Conservation (phyloP, 2,113 vertebrate species). For the Leptobrachium leishanense region DNA sequence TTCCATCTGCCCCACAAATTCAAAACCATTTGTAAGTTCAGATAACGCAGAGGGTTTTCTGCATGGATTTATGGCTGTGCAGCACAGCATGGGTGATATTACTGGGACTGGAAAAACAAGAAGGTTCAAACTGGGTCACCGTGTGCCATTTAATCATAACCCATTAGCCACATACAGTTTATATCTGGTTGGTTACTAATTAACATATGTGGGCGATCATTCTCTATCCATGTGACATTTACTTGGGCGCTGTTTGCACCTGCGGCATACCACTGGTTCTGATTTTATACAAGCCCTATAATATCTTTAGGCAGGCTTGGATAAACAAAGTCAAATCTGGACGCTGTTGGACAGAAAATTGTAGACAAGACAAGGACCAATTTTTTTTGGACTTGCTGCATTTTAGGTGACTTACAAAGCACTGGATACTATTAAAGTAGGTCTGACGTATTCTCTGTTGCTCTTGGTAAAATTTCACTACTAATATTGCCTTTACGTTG, state of each 20-base stretch:
- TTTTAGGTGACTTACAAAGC: too few species aligned
- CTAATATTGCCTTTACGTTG: too few species aligned
- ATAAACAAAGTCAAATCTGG: too few species aligned
- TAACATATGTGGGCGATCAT: background rate
- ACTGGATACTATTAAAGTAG: too few species aligned
- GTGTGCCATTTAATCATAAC: background rate
- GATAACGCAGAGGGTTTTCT: background rate
- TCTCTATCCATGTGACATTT: background rate
- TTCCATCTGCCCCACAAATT: background rate
- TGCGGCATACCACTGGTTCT: too few species aligned
- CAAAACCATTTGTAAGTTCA: background rate
- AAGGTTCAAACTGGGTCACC: background rate
- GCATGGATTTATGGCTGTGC: background rate
- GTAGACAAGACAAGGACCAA: too few species aligned
- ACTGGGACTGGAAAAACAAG: background rate
- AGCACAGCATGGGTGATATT: background rate
- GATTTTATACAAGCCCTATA: too few species aligned
- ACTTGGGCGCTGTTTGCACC: background rate
- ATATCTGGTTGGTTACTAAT: background rate
- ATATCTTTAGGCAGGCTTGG: too few species aligned
- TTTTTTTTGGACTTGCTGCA: too few species aligned
- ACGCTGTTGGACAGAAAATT: too few species aligned
- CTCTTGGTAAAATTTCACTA: too few species aligned
- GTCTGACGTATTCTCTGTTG: too few species aligned
- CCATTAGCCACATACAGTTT: background rate